Evolutionary conservation across 2,888 invertebrate genomes (phyloP).

Genomic region (Phengaris alcon): DNA sequence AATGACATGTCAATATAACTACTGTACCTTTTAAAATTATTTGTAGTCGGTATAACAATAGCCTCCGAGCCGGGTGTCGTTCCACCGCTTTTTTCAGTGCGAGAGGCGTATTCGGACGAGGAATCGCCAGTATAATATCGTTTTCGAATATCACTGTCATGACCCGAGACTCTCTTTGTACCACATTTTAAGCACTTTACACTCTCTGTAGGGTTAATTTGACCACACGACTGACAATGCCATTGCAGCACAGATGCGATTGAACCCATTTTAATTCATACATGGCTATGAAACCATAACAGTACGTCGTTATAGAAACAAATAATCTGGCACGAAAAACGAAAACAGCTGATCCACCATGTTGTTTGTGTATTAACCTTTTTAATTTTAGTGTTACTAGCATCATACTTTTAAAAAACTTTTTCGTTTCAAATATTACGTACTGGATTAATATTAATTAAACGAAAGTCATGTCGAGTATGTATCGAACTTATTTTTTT

Average conservation of each 20-base stretch:
- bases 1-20: conserved; percentile 48
- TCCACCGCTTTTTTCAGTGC: conserved; percentile 68
- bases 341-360: conserved; percentile 82
- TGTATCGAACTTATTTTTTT: too few relatives aligned
- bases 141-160: conserved; percentile 73
- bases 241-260: conserved; percentile 96
- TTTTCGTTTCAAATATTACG: not conserved
- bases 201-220: conserved; percentile 93
- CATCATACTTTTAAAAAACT: not conserved
- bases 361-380: conserved; percentile 79
- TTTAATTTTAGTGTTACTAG: conserved; percentile 40
- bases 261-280: conserved; percentile 88
- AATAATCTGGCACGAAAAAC: conserved; percentile 63
- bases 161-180: conserved; percentile 80
- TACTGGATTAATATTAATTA: too few relatives aligned
- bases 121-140: conserved; percentile 64
- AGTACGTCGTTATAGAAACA: conserved; percentile 68
- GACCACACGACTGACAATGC: conserved; percentile 92
- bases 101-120: conserved; percentile 64
- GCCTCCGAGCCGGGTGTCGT: conserved; percentile 70
- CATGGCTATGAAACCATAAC: conserved; percentile 78
- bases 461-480: too few relatives aligned
- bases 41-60: conserved; percentile 66
- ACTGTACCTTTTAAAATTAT: conserved; percentile 68
- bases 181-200: conserved; percentile 91